Percentiles rank a stretch among this genome's conserved stretches.
Evolutionary conservation across 2,113 vertebrate genomes (phyloP).

Genomic region (Microcebus ravelobensis): DNA sequence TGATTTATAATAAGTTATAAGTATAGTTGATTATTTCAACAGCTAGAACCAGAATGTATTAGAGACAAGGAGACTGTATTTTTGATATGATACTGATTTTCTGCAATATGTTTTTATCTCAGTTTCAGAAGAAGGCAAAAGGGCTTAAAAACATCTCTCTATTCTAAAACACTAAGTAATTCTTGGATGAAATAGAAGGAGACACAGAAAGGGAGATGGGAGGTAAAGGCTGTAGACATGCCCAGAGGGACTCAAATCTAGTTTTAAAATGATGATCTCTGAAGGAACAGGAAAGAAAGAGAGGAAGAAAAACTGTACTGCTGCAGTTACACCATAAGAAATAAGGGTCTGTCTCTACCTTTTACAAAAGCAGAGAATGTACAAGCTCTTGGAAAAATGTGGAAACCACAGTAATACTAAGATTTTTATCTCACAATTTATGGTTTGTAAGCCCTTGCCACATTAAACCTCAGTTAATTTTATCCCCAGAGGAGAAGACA

Average conservation of each 20-base stretch:
- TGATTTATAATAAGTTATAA: background rate
- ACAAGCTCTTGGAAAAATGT: background rate
- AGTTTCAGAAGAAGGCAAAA: background rate
- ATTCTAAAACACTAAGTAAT: conserved; percentile 43
- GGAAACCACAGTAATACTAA: background rate
- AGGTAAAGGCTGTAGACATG: background rate
- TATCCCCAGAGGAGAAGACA: background rate
- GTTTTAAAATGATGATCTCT: background rate
- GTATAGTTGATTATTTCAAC: background rate
- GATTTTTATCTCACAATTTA: background rate
- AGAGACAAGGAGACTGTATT: background rate
- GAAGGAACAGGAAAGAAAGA: background rate
- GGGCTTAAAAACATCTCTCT: background rate
- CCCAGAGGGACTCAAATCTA: background rate
- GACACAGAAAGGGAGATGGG: background rate
- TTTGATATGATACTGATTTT: background rate
- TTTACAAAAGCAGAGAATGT: background rate
- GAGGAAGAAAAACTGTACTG: background rate
- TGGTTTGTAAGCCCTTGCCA: background rate
- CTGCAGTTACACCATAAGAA: background rate
- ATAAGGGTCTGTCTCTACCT: background rate
- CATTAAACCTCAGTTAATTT: background rate
- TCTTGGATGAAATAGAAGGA: background rate
- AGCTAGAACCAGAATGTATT: background rate
- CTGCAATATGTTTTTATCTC: background rate